A percentile compares a stretch with the other conserved stretches of the same genome.
Evolutionary conservation across 2,888 invertebrate genomes (phyloP).

Genomic region (Gonocerus acuteangulatus): DNA sequence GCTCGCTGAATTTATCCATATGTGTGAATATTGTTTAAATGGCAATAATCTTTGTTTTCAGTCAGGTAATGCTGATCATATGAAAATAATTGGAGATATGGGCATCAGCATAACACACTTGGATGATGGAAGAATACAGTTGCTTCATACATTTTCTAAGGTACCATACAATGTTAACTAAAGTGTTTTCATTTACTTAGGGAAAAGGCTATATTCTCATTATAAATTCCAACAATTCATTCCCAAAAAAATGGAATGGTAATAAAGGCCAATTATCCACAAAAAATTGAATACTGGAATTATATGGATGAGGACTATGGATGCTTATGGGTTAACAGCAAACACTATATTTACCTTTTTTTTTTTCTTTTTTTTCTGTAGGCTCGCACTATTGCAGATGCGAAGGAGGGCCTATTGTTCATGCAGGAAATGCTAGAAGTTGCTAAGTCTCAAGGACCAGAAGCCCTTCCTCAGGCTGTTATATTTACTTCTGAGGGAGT

Average conservation of each 20-base stretch:
- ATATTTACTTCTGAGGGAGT: slow-evolving; percentile 42
- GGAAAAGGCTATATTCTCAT: too few species aligned
- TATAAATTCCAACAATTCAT: too few species aligned
- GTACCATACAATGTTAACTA: slow-evolving; percentile 48
- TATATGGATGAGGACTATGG: too few species aligned
- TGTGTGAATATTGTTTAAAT: too few species aligned
- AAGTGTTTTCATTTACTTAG: too few species aligned
- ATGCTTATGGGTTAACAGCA: too few species aligned
- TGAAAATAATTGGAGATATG: slow-evolving; percentile 82
- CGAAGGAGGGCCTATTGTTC: slow-evolving; percentile 85
- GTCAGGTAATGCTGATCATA: slow-evolving; percentile 78
- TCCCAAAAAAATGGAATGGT: too few species aligned
- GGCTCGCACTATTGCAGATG: slow-evolving; percentile 80
- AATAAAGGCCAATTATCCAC: too few species aligned
- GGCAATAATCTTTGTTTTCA: slow-evolving; percentile 48
- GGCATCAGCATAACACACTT: slow-evolving; percentile 86
- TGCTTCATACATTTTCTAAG: slow-evolving; percentile 79
- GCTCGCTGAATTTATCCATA: too few species aligned
- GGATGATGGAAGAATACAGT: slow-evolving; percentile 83
- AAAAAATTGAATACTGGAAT: too few species aligned
- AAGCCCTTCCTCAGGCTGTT: slow-evolving; percentile 51
- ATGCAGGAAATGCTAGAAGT: slow-evolving; percentile 96
- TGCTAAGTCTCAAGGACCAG: slow-evolving; percentile 62
- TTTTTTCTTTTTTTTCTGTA: slow-evolving; percentile 44
- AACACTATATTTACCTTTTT: too few species aligned